A percentile compares a stretch with the other conserved stretches of the same genome.
phyloP scores from a whole-genome alignment of 23 tunicate species.

The Trididemnum clinides region DNA sequence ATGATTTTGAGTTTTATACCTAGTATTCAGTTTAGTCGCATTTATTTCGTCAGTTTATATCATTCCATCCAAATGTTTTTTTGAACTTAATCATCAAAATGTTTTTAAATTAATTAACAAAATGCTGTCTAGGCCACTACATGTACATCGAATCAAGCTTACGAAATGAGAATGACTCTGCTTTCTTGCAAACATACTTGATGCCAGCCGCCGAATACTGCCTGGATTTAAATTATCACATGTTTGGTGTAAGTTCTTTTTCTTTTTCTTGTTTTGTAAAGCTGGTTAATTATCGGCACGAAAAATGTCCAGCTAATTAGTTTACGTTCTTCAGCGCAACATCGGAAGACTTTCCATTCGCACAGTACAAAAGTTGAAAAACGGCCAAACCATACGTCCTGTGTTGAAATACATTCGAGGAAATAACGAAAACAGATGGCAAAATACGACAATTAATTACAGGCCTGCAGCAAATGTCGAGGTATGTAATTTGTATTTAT shows the following conservation, averaged over 20 bases:
- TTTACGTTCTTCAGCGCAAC: not conserved
- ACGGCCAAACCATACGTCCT: not conserved
- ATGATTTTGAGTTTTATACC: too few relatives aligned
- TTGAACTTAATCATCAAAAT: too few relatives aligned
- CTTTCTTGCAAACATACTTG: conserved; percentile 48
- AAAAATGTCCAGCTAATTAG: too few relatives aligned
- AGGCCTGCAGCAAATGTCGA: not conserved
- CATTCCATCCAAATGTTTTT: too few relatives aligned
- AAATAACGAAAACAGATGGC: not conserved
- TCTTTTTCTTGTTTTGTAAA: too few relatives aligned
- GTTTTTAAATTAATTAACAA: too few relatives aligned
- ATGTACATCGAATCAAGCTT: conserved; percentile 73
- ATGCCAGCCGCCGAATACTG: conserved; percentile 65
- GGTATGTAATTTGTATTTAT: too few relatives aligned
- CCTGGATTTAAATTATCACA: conserved; percentile 64
- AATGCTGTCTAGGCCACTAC: conserved; percentile 82
- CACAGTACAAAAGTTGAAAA: not conserved
- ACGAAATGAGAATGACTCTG: conserved; percentile 56
- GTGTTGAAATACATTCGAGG: not conserved
- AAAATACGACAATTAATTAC: not conserved
- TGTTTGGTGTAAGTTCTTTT: conserved; percentile 87
- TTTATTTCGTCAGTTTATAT: too few relatives aligned
- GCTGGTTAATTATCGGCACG: too few relatives aligned
- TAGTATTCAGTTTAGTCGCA: too few relatives aligned
- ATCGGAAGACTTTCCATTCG: not conserved